Percentiles rank a stretch among this genome's conserved stretches.
Evolutionary conservation across 2,888 invertebrate species (phyloP).

Genomic region (Chymomyza fuscimana): DNA sequence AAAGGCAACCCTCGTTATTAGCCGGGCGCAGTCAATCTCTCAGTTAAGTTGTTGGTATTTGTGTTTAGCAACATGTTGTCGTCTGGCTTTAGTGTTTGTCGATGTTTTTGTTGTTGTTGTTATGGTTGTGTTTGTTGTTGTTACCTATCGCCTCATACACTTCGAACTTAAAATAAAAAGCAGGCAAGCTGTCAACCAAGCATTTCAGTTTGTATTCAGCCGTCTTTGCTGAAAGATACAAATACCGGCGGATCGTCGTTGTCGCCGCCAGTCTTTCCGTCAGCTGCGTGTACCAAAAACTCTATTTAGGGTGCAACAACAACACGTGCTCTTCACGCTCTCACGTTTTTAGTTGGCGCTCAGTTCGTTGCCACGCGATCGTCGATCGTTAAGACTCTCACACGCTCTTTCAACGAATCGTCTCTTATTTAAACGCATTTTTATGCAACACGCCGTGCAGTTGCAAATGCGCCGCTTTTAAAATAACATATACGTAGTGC

Average conservation of each 20-base stretch:
- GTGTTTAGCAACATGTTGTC: slow-evolving; percentile 51
- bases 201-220: slow-evolving; percentile 73
- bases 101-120: slow-evolving; percentile 25
- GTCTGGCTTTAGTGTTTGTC: slow-evolving; percentile 25
- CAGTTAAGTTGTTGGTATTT: slow-evolving; percentile 37
- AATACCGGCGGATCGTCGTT: slow-evolving; percentile 34
- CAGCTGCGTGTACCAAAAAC: not conserved
- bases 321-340: slow-evolving; percentile 25
- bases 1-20: not conserved
- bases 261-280: no score
- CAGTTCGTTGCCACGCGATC: slow-evolving; percentile 26
- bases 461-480: slow-evolving; percentile 49
- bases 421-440: slow-evolving; percentile 46
- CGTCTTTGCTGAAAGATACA: slow-evolving; percentile 68
- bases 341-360: slow-evolving; percentile 30
- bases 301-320: not conserved
- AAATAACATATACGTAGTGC: slow-evolving; percentile 22
- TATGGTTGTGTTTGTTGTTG: slow-evolving; percentile 13
- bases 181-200: slow-evolving; percentile 68
- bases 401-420: not conserved
- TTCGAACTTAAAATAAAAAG: slow-evolving; percentile 67
- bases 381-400: slow-evolving; percentile 16
- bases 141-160: slow-evolving; percentile 63
- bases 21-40: slow-evolving; percentile 14
- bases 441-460: slow-evolving; percentile 51